Conservation (phyloP, 2,888 invertebrate genomes). For the Andrena chrysosceles region DNA sequence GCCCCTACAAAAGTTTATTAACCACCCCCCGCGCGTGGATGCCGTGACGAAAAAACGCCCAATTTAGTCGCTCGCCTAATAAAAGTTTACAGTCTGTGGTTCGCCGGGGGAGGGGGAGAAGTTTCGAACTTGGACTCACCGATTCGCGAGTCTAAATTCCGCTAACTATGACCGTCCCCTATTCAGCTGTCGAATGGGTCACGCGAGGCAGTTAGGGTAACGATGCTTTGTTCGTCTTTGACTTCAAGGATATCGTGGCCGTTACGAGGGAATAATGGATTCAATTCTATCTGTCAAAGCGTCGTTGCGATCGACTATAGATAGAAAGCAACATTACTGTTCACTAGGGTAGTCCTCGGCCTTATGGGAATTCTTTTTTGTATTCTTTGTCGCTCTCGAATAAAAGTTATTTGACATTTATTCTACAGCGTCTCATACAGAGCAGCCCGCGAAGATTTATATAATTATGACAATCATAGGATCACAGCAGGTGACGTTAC, state of each 20-base stretch:
- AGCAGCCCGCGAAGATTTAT: too few species aligned
- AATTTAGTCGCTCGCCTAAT: slow-evolving; percentile 58
- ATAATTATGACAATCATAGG: too few species aligned
- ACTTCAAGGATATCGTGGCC: not conserved
- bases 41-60: slow-evolving; percentile 49
- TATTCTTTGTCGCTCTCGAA: too few species aligned
- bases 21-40: slow-evolving; percentile 50
- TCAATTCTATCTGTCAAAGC: not conserved
- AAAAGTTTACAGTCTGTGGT: slow-evolving; percentile 60
- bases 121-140: not conserved
- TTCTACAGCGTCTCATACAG: too few species aligned
- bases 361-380: too few species aligned
- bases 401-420: too few species aligned
- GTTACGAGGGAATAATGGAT: not conserved
- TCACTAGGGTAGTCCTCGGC: too few species aligned
- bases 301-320: not conserved
- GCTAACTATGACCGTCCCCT: too few species aligned
- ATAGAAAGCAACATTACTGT: not conserved
- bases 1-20: slow-evolving; percentile 66
- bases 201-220: slow-evolving; percentile 2
- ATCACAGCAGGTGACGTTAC: too few species aligned
- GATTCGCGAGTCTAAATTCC: not conserved
- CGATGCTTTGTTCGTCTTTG: slow-evolving; percentile 1
- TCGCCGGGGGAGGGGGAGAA: not conserved
- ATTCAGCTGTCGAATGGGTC: not conserved